phyloP scores from a whole-genome alignment of 2,797 vertebrate genomes.

The Leucoraja ocellata region DNA sequence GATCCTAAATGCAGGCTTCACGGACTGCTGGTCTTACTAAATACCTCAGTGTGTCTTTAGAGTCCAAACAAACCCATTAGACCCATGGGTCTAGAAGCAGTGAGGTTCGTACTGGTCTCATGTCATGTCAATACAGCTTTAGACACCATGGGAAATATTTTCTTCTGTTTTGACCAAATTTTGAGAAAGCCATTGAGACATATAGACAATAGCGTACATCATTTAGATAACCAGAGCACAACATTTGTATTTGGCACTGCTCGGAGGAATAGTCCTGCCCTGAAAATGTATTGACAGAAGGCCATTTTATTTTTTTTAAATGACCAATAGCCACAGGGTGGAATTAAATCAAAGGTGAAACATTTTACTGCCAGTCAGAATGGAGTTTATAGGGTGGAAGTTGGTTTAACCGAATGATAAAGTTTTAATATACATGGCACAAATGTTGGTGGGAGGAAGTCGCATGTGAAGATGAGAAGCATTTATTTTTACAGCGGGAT shows the following conservation, averaged over 20 bases:
- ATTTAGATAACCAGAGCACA: not conserved
- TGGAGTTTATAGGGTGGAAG: not conserved
- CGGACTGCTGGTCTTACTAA: not conserved
- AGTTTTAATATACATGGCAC: not conserved
- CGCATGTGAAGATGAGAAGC: not conserved
- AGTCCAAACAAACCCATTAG: not conserved
- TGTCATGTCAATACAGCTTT: not conserved
- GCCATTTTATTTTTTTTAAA: not conserved
- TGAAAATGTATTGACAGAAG: not conserved
- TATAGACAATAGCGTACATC: not conserved
- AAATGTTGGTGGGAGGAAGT: not conserved
- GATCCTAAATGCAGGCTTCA: not conserved
- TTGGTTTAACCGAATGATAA: not conserved
- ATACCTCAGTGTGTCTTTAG: conserved; percentile 5
- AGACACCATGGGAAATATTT: not conserved
- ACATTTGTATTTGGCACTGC: not conserved
- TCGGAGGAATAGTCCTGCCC: not conserved
- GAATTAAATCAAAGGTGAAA: not conserved
- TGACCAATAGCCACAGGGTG: not conserved
- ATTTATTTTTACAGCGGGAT: not conserved
- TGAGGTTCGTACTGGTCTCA: not conserved
- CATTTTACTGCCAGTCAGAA: not conserved
- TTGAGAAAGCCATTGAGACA: not conserved
- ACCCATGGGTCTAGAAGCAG: conserved; percentile 16
- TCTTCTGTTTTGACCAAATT: conserved; percentile 30